phyloP scores from a whole-genome alignment of 2,113 vertebrate species.

The Sinocyclocheilus rhinocerous region DNA sequence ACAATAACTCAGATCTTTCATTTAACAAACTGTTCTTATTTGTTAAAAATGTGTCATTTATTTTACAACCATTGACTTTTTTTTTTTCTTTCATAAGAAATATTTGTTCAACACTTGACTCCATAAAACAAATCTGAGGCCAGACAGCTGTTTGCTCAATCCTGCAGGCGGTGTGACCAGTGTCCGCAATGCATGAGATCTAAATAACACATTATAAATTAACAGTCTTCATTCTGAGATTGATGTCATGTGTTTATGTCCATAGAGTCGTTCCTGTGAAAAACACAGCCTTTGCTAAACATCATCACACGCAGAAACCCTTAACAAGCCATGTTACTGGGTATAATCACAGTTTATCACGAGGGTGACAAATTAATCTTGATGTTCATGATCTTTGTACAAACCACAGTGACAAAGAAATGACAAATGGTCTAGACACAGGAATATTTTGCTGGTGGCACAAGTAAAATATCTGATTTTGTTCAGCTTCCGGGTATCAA shows the following conservation, averaged over 20 bases:
- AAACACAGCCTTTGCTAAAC: too few relatives aligned
- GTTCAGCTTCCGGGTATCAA: background rate
- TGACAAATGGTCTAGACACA: background rate
- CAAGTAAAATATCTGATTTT: background rate
- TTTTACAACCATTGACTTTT: slow-evolving; percentile 72
- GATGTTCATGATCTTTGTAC: background rate
- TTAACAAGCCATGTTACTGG: background rate
- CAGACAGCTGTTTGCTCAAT: slow-evolving; percentile 61
- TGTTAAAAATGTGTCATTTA: slow-evolving; percentile 72
- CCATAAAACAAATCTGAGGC: slow-evolving; percentile 64
- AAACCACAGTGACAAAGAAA: background rate
- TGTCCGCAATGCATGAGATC: slow-evolving; percentile 64
- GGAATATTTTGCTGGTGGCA: slow-evolving; percentile 10
- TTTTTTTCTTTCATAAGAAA: slow-evolving; percentile 65
- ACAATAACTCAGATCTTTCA: background rate
- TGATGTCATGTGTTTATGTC: slow-evolving; percentile 9
- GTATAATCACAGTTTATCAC: background rate
- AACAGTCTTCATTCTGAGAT: slow-evolving; percentile 56
- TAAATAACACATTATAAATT: slow-evolving; percentile 75
- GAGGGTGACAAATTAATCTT: background rate
- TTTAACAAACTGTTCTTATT: slow-evolving; percentile 65
- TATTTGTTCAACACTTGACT: slow-evolving; percentile 66
- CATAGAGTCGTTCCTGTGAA: background rate
- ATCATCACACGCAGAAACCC: background rate
- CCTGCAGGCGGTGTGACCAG: slow-evolving; percentile 58